Evolutionary conservation across 1,140 invertebrate species (phyloP).

Genomic region (Limonius californicus): DNA sequence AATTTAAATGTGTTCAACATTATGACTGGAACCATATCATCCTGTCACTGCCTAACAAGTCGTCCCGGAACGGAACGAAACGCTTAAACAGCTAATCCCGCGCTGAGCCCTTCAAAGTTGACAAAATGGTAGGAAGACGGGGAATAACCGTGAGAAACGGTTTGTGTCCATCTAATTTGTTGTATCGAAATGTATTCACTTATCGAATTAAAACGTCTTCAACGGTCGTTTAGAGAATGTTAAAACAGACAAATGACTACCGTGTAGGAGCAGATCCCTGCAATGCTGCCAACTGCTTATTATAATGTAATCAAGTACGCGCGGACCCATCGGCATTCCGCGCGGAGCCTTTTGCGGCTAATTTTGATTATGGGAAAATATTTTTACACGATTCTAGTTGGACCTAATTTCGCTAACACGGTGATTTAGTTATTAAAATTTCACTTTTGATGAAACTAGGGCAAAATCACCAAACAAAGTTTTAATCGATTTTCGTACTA

Average conservation of each 20-base stretch:
- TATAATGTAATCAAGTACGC: constrained; percentile 18
- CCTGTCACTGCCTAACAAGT: constrained; percentile 7
- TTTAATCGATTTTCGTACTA: no score
- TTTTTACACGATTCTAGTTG: not conserved
- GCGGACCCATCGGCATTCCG: not conserved
- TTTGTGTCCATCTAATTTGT: not conserved
- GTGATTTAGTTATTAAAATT: no score
- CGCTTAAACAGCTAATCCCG: constrained; percentile 6
- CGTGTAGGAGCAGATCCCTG: not conserved
- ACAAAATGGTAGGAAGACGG: not conserved
- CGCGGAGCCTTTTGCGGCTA: not conserved
- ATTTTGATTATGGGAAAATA: constrained; percentile 16
- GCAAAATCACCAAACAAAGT: no score
- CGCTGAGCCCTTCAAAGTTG: not conserved
- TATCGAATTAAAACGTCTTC: constrained; percentile 21
- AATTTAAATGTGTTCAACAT: constrained; percentile 14
- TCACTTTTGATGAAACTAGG: no score
- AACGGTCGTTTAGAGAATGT: constrained; percentile 13
- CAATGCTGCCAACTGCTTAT: constrained; percentile 13
- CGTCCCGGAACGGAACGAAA: not conserved
- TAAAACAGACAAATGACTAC: constrained; percentile 21
- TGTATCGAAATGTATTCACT: not conserved
- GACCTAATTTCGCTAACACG: no score
- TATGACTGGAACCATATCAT: constrained; percentile 9
- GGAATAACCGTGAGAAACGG: constrained; percentile 14